Percentiles rank a stretch among this genome's conserved stretches.
Conservation (phyloP, 2,797 vertebrate genomes). For the Coranthus polyacanthus region DNA sequence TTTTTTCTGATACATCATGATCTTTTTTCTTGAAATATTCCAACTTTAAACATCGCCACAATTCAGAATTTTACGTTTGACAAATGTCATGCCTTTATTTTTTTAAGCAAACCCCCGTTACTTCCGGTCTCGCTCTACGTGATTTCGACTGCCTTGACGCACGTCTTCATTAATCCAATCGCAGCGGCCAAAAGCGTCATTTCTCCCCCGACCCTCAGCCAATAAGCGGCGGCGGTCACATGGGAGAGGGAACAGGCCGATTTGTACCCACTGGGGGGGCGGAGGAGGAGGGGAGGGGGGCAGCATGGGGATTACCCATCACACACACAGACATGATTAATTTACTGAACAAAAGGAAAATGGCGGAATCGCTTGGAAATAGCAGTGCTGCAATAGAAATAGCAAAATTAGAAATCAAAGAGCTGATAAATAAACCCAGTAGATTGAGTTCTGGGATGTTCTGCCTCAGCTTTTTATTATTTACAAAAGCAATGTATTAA, state of each 20-base stretch:
- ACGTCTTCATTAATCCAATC: constrained; percentile 60
- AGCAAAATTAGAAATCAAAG: neutral
- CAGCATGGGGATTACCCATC: constrained; percentile 49
- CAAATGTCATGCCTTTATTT: neutral
- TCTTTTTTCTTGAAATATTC: no score
- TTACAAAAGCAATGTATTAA: no score
- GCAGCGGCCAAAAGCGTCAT: constrained; percentile 48
- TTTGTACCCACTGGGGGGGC: constrained; percentile 25
- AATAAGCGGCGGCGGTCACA: constrained; percentile 58
- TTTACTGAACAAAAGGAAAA: constrained; percentile 27
- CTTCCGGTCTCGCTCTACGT: constrained; percentile 42
- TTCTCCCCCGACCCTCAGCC: constrained; percentile 38
- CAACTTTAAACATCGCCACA: no score
- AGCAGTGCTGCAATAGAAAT: neutral
- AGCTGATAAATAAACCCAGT: neutral
- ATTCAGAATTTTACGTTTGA: no score
- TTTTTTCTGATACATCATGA: no score
- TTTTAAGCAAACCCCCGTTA: neutral
- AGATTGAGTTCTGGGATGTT: no score
- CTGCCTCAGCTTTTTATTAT: no score
- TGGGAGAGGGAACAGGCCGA: constrained; percentile 49
- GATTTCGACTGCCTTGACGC: constrained; percentile 32
- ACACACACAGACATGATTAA: constrained; percentile 5
- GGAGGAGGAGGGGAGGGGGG: neutral
- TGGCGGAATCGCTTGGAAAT: constrained; percentile 7